Percentiles rank a stretch among this genome's conserved stretches.
These are phyloP conservation scores for Latrodectus hesperus DNA, from an alignment of 2,888 invertebrate species.

Conservation along the genomic window DNA sequence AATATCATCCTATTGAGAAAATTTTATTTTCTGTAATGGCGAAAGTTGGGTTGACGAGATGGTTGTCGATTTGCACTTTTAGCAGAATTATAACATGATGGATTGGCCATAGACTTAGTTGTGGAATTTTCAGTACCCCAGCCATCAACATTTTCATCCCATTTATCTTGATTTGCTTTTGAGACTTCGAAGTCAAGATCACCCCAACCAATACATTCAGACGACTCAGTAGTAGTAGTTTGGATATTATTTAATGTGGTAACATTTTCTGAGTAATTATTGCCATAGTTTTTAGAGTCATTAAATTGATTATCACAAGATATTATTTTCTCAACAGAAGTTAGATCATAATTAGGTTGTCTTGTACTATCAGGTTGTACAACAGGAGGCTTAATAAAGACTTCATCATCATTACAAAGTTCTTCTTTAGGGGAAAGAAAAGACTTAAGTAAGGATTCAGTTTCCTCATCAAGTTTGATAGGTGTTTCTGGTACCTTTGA, in stretches of 20 bases:
- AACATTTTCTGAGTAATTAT: not conserved
- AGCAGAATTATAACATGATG: slow-evolving; percentile 5
- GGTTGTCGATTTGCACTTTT: slow-evolving; percentile 15
- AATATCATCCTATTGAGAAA: not conserved
- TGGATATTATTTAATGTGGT: not conserved
- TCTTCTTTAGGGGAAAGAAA: not conserved
- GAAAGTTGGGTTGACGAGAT: slow-evolving; percentile 15
- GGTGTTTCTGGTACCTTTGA: not conserved
- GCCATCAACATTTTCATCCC: slow-evolving; percentile 13
- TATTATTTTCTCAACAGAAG: not conserved
- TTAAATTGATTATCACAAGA: not conserved
- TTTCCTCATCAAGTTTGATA: not conserved
- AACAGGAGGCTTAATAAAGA: not conserved
- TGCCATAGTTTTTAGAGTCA: not conserved
- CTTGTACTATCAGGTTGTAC: not conserved
- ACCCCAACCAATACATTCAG: slow-evolving; percentile 4
- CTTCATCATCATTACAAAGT: not conserved
- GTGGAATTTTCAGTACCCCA: slow-evolving; percentile 10
- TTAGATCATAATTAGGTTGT: not conserved
- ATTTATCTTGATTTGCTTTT: not conserved
- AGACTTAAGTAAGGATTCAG: not conserved
- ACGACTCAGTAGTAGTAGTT: not conserved
- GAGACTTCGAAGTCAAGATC: not conserved
- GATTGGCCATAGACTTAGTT: slow-evolving; percentile 16
- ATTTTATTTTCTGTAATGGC: not conserved